Conservation (phyloP, 2,797 vertebrate species). For the Morelia viridis region DNA sequence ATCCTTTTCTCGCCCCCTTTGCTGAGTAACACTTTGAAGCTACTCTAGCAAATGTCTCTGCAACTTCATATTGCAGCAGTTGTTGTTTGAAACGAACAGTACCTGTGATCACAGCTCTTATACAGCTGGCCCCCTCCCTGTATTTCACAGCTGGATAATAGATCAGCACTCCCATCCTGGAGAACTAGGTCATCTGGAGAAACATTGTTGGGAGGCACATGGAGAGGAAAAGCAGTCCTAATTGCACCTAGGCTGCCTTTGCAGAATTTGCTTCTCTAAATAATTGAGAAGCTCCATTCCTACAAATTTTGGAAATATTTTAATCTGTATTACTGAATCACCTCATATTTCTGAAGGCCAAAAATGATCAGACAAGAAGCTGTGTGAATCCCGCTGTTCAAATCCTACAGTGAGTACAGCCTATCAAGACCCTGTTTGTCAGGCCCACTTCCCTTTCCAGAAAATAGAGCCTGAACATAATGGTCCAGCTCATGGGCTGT, state of each 20-base stretch:
- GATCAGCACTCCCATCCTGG: conserved; percentile 15
- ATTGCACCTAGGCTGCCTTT: conserved; percentile 1
- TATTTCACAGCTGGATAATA: conserved; percentile 43
- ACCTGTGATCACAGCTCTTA: background rate
- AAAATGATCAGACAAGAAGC: background rate
- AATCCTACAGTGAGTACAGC: background rate
- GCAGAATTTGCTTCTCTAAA: conserved; percentile 12
- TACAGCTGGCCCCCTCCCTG: background rate
- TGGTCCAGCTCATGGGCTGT: background rate
- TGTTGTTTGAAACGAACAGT: conserved; percentile 6
- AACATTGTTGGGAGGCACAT: conserved; percentile 43
- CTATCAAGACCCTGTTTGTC: background rate
- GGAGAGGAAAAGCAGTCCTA: background rate
- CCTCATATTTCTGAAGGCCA: background rate
- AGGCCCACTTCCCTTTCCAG: background rate
- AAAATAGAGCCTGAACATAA: background rate
- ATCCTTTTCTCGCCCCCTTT: background rate
- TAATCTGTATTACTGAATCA: conserved; percentile 6
- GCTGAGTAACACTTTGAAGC: background rate
- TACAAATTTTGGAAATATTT: background rate
- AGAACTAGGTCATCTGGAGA: conserved; percentile 67
- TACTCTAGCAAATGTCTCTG: rapidly evolving
- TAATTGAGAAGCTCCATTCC: conserved; percentile 56
- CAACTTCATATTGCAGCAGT: background rate
- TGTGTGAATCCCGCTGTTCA: too few relatives aligned